Conservation (phyloP, 2,113 vertebrate species). For the Tylochromis polylepis region DNA sequence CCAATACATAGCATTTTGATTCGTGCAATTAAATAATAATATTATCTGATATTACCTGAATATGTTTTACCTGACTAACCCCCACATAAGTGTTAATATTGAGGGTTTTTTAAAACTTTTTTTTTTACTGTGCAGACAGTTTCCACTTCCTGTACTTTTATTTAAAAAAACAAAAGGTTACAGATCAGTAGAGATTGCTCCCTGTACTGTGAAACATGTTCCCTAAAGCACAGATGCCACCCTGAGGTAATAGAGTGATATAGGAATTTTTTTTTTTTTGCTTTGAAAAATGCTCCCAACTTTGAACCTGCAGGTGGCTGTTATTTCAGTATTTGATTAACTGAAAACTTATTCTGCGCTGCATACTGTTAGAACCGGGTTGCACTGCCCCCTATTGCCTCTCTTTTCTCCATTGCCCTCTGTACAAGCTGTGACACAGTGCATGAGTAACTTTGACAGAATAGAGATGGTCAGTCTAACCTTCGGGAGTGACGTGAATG, state of each 20-base stretch:
- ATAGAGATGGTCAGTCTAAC: slow-evolving; percentile 9
- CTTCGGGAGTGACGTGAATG: slow-evolving; percentile 12
- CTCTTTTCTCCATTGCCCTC: neutral
- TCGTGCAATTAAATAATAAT: neutral
- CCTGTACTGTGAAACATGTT: neutral
- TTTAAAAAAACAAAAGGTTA: neutral
- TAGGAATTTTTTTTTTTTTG: neutral
- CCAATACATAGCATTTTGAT: neutral
- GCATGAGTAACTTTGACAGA: neutral
- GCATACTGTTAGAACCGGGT: neutral
- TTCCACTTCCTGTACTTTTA: neutral
- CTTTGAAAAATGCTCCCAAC: neutral
- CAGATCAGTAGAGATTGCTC: neutral
- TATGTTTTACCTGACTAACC: neutral
- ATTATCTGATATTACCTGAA: neutral
- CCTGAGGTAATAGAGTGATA: neutral
- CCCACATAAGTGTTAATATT: neutral
- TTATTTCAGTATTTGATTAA: neutral
- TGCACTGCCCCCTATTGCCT: neutral
- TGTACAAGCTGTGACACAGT: neutral
- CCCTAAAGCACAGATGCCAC: neutral
- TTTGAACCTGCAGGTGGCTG: neutral
- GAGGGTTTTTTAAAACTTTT: neutral
- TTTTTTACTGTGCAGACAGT: neutral
- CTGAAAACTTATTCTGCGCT: neutral